These are phyloP conservation scores for Garrulus glandarius DNA, from an alignment of 2,797 vertebrate species.

Conservation along the genomic window DNA sequence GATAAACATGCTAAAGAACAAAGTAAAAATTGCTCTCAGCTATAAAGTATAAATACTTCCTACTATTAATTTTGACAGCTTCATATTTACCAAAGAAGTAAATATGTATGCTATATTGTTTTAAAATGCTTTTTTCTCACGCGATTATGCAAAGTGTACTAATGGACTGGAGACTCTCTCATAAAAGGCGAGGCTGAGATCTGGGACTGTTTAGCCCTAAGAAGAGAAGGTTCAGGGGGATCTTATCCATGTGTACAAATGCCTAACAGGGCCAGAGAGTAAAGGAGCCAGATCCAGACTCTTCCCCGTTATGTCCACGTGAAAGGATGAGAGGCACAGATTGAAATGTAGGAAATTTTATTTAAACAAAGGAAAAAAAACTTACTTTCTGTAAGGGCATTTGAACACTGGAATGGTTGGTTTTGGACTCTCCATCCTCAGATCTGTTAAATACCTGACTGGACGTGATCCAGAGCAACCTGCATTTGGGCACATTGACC, in stretches of 20 bases:
- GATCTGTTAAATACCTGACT: background rate
- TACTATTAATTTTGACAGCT: background rate
- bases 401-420: background rate
- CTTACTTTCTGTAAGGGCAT: background rate
- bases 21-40: background rate
- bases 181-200: background rate
- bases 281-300: background rate
- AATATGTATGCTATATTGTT: background rate
- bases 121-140: background rate
- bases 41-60: background rate
- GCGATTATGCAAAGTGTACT: background rate
- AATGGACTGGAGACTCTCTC: background rate
- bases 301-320: background rate
- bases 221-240: background rate
- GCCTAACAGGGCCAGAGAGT: background rate
- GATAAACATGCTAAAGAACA: background rate
- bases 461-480: background rate
- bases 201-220: background rate
- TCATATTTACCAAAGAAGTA: background rate
- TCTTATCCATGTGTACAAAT: background rate
- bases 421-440: background rate
- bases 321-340: background rate
- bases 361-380: background rate
- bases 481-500: background rate
- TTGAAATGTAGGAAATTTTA: background rate